Evolutionary conservation across 1,140 invertebrate genomes (phyloP), one percentile per base, ranked within the genome.

Genomic region (Prorops nasuta): DNA sequence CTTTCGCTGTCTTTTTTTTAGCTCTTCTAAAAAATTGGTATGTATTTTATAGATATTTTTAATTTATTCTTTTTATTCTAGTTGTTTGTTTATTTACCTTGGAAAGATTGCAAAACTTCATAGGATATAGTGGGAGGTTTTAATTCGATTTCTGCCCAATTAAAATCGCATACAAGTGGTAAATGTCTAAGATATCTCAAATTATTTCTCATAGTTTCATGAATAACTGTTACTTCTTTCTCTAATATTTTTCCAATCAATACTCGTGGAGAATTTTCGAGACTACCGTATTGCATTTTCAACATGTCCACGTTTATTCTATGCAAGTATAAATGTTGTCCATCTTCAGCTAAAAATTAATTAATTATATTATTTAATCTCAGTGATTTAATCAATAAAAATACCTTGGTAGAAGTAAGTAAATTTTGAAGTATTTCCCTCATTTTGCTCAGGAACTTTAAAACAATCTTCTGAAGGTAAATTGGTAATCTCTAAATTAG

Each of bases 281-380:
- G 79, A 36, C 80, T 82, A 14, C 91, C 92, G 79, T 94, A 97
- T 37, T 91, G 86, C 36, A 86, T 83, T 64, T 91, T 87, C 52
- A 98, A 72, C 84, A 97, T 95, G 41, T 88, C 87, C 2, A 91
- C 86, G 76, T 98, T 98, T 54, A 98, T 72, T 3, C 91, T 86
- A 78, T 97, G 91, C 37, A 98, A 73, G 72, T 93, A 98, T 19
- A 97, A 85, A 67, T 94, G 89, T 72, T 96, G 94, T 1, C 94
- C 94, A 79, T 96, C 92, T 24, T 81, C 79, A 47, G 89, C 90
- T 91, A 60, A 80, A 79, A 60, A 60, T 58, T 59, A 56, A 63
- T 44, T 49, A 19, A 18, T 36, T 54, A 31, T 41, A 35, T 28
- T 22, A 46, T 34, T 16, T 19, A 38, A 39, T 21, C 21, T 34